A percentile compares a stretch with the other conserved stretches of the same genome.
These are phyloP conservation scores for Caenorhabditis briggsae DNA, from an alignment of 1,140 invertebrate genomes.

Conservation along the genomic window DNA sequence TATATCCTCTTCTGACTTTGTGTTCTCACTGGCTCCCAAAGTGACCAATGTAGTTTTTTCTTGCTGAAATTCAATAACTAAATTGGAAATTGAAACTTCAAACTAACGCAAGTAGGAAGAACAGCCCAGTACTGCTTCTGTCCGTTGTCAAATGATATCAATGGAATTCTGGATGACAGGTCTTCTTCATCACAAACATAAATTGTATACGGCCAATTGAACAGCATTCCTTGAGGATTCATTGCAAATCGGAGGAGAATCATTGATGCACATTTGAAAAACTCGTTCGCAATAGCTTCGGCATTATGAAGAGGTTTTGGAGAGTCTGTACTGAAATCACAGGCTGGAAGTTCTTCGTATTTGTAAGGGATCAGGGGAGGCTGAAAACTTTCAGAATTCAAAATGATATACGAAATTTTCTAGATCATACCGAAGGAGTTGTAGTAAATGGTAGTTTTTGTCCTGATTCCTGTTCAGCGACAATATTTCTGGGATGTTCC, in stretches of 20 bases:
- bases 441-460: constrained; percentile 6
- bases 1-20: constrained; percentile 13
- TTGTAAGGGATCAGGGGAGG: constrained; percentile 18
- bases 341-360: background rate
- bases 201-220: constrained; percentile 46
- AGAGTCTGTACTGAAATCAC: background rate
- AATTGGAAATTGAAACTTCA: background rate
- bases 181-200: constrained; percentile 40
- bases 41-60: constrained; percentile 36
- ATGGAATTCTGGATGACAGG: background rate
- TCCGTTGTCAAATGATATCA: constrained; percentile 45
- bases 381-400: background rate
- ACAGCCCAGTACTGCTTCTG: constrained; percentile 3
- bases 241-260: constrained; percentile 8
- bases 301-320: constrained; percentile 29
- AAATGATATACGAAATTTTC: background rate
- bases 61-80: background rate
- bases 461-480: background rate
- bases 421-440: constrained; percentile 2
- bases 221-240: constrained; percentile 41
- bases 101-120: constrained; percentile 32
- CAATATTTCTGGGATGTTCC: constrained; percentile 3
- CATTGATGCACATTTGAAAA: constrained; percentile 45
- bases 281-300: constrained; percentile 11
- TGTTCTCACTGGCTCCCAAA: constrained; percentile 12